Conservation (phyloP, 2,113 vertebrate genomes). For the Poecilia latipinna region DNA sequence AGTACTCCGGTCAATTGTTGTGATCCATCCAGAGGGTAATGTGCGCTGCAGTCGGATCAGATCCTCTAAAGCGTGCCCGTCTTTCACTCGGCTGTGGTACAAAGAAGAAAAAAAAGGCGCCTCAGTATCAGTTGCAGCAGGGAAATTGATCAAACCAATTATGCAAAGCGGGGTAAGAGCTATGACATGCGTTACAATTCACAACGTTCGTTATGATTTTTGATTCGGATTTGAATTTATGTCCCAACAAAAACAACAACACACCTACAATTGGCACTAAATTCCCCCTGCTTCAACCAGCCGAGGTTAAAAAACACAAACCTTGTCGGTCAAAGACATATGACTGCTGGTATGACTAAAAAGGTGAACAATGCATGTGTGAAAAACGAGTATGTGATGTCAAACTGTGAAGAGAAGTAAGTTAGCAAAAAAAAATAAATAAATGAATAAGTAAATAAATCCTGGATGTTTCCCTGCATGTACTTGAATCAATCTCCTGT, state of each 20-base stretch:
- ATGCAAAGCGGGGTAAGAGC: slow-evolving; percentile 36
- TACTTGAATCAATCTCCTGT: neutral
- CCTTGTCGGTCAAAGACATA: too few species aligned
- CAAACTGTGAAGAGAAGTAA: neutral
- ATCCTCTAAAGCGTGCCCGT: slow-evolving; percentile 37
- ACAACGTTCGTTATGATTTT: slow-evolving; percentile 15
- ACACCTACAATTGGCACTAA: too few species aligned
- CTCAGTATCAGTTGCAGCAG: slow-evolving; percentile 47
- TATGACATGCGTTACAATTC: slow-evolving; percentile 28
- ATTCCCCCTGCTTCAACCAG: too few species aligned
- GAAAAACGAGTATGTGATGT: slow-evolving; percentile 4
- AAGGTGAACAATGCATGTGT: neutral
- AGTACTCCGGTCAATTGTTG: slow-evolving; percentile 33
- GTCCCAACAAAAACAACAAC: too few species aligned
- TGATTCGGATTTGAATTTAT: too few species aligned
- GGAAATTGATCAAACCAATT: slow-evolving; percentile 46
- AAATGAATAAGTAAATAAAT: neutral
- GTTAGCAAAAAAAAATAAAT: neutral
- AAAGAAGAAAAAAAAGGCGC: slow-evolving; percentile 25
- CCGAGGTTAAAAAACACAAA: too few species aligned
- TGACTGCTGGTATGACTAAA: too few species aligned
- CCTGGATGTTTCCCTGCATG: neutral
- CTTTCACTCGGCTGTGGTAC: slow-evolving; percentile 51
- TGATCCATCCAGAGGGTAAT: slow-evolving; percentile 43
- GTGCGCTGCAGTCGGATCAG: slow-evolving; percentile 33